These are phyloP conservation scores for Cromileptes altivelis DNA, from an alignment of 2,113 vertebrate species.

Conservation along the genomic window DNA sequence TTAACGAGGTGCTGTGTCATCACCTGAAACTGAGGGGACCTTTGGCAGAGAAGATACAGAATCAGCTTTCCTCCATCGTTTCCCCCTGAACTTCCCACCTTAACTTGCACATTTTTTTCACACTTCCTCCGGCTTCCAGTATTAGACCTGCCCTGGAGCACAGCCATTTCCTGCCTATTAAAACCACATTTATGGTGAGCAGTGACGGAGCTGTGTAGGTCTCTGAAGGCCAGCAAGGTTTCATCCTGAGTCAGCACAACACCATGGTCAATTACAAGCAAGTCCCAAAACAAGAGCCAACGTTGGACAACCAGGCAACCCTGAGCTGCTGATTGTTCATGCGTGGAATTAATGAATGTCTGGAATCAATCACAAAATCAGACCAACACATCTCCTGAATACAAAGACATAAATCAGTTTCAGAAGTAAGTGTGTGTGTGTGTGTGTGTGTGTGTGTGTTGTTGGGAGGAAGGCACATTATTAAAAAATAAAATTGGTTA, in stretches of 20 bases:
- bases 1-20: slow-evolving; percentile 80
- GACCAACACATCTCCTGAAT: slow-evolving; percentile 9
- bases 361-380: slow-evolving; percentile 34
- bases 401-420: neutral
- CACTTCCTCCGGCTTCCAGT: slow-evolving; percentile 6
- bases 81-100: slow-evolving; percentile 62
- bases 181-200: slow-evolving; percentile 51
- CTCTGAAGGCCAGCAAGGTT: slow-evolving; percentile 46
- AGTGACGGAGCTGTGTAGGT: slow-evolving; percentile 14
- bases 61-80: slow-evolving; percentile 65
- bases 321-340: slow-evolving; percentile 31
- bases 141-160: slow-evolving; percentile 25
- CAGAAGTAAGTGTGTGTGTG: neutral
- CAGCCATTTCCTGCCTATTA: slow-evolving; percentile 61
- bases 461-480: neutral
- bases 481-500: neutral
- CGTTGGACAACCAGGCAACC: slow-evolving; percentile 6
- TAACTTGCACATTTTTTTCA: neutral
- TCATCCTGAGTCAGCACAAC: slow-evolving; percentile 68
- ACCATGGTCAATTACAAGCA: slow-evolving; percentile 46
- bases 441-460: too few species aligned
- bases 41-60: slow-evolving; percentile 69
- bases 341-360: slow-evolving; percentile 57
- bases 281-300: slow-evolving; percentile 29
- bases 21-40: slow-evolving; percentile 64